Base-by-base conservation (phyloP, 2,113 vertebrate genomes). In the Cinclus cinclus region DNA sequence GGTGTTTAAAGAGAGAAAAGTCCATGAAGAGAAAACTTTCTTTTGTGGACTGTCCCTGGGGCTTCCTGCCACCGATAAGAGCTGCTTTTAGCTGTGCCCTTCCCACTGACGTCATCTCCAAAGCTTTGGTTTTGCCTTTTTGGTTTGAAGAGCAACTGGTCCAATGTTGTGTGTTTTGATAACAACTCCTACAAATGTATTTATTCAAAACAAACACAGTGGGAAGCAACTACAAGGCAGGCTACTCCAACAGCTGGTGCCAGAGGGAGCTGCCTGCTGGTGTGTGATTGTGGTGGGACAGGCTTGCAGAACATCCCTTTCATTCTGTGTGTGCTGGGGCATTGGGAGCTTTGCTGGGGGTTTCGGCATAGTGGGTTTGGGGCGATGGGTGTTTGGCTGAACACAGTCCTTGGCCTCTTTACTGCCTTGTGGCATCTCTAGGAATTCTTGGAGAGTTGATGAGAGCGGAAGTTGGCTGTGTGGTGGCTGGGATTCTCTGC, bases 191-290 rank as follows among this genome's bases (percentile, higher is more conserved):
- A 39, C 67, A 89, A 75, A 67, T 62, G 58, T 44, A 13, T 93
- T 91, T 92, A 79, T 92, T 91, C 92, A 24, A 93, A 93, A 80
- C 78, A 93, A 92, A 68, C 68, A 21, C 92, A 53, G 69, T 50
- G 49, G 83, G 79, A 89, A 84, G 60, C 39, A 56, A 15, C 86
- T 89, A 37, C 87, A 94, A 94, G 92, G 78, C 74, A 78, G 62
- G 9, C 64, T 76, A 42, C 62, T 76, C 22, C 31, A 60, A 74
- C 83, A 88, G 87, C 87, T 85, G 75, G 13, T 80, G 77, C 74
- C 33, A 37, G 22, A 46, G 35, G 52, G 81, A 74, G 71, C 56
- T 91, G 1, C 4, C 65, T 53, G 3, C 27, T 20, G 6, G 12
- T 2, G 1, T 12, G 35, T 4, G 9, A 30, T 75, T 4, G 0